These are phyloP conservation scores for Felis chaus DNA, from an alignment of 2,113 vertebrate species.

Conservation along the genomic window DNA sequence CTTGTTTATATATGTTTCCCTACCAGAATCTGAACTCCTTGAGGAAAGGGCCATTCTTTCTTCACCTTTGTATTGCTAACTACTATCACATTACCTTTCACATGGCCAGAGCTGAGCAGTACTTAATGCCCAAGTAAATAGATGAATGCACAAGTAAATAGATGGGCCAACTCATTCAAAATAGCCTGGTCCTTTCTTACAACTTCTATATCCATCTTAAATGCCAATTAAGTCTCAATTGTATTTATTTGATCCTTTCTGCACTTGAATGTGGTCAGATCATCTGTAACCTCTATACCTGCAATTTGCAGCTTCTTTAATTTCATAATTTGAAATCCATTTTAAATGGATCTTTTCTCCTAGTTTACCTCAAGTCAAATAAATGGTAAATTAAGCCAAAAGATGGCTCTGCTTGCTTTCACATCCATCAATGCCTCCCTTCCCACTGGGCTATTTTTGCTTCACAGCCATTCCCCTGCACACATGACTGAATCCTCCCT, in stretches of 20 bases:
- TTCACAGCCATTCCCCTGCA: conserved; percentile 53
- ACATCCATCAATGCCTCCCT: conserved; percentile 59
- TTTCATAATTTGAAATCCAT: conserved; percentile 68
- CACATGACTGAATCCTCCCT: conserved; percentile 46
- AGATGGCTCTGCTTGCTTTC: conserved; percentile 34
- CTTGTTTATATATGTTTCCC: not conserved
- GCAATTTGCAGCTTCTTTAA: conserved; percentile 67
- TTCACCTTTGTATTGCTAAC: not conserved
- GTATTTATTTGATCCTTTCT: conserved; percentile 57
- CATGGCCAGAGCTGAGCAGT: not conserved
- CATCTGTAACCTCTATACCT: conserved; percentile 50
- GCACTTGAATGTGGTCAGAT: not conserved
- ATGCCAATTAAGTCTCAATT: conserved; percentile 43
- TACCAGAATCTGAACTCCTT: not conserved
- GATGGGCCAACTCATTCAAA: conserved; percentile 46
- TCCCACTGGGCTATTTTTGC: conserved; percentile 60
- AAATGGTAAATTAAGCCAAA: conserved; percentile 71
- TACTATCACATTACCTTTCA: not conserved
- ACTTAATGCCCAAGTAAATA: conserved; percentile 35
- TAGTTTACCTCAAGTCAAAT: conserved; percentile 71
- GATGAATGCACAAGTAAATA: conserved; percentile 29
- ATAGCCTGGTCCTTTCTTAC: conserved; percentile 1
- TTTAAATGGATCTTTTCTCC: conserved; percentile 64
- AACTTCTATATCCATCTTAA: conserved; percentile 25
- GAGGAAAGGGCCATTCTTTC: not conserved